Conservation (phyloP, 2,888 invertebrate species). For the Synanthedon formicaeformis region DNA sequence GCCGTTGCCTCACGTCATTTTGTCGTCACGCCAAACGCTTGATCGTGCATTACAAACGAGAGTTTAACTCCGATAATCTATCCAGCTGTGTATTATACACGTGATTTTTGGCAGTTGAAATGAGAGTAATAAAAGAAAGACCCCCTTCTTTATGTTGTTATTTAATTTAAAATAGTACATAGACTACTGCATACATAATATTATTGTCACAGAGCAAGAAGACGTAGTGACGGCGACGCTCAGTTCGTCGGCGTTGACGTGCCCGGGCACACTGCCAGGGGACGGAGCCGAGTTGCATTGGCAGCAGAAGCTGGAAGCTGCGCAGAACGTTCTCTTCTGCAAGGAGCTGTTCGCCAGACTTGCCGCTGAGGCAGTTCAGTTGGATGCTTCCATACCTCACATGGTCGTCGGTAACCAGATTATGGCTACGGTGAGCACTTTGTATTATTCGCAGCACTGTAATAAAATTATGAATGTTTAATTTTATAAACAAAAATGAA, state of each 20-base stretch:
- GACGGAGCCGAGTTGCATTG: constrained; percentile 83
- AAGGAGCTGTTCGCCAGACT: constrained; percentile 95
- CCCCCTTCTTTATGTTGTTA: too few relatives aligned
- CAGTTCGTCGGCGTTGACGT: constrained; percentile 78
- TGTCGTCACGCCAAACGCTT: too few relatives aligned
- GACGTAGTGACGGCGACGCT: constrained; percentile 88
- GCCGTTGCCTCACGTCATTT: too few relatives aligned
- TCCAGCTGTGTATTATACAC: too few relatives aligned
- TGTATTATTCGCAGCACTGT: not conserved
- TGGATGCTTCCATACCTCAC: constrained; percentile 93
- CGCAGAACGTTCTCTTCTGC: constrained; percentile 96
- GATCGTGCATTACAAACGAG: too few relatives aligned
- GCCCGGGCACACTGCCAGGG: constrained; percentile 73
- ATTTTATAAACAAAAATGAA: too few relatives aligned
- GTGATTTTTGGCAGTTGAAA: too few relatives aligned
- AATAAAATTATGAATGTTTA: too few relatives aligned
- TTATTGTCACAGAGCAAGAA: constrained; percentile 79
- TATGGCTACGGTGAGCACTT: constrained; percentile 82
- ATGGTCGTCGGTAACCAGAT: constrained; percentile 98
- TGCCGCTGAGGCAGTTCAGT: constrained; percentile 93
- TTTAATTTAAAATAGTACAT: not conserved
- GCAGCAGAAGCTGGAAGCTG: constrained; percentile 97
- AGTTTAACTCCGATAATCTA: too few relatives aligned
- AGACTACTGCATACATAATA: not conserved
- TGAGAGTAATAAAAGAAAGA: too few relatives aligned